Base-by-base conservation (phyloP, 2,797 vertebrate genomes). In the Peromyscus aztecus region DNA sequence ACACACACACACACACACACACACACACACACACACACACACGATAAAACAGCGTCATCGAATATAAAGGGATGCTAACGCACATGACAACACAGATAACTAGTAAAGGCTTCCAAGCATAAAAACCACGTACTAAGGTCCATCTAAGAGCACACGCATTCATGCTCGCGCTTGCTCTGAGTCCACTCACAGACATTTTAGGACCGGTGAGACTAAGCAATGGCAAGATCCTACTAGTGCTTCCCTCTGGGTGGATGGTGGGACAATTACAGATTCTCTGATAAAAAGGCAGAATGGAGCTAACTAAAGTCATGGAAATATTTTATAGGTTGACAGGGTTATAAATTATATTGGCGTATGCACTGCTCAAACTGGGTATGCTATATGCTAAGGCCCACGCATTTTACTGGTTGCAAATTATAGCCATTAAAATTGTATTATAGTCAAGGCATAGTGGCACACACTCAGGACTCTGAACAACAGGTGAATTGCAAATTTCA, bases 351-450 rank as follows among this genome's bases (percentile, higher is more conserved):
- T 49, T 29, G 9, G 23, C 59, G 23, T 78, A n/a, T 24, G 17
- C n/a, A 88, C 83, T 91, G 87, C 94, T 94, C 49, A 88, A 95
- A 82, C 12, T 90, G 73, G 57, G 85, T 57, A 86, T 46, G 12
- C 12, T 61, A 82, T 0, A 78, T 2, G 59, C 8, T 94, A 88
- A 76, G 69, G 52, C 21, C 27, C 23, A 83, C 31, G 40, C 9
- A 89, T 83, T 95, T 89, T 55, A 69, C 59, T 49, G 4, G 31
- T 76, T 88, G 27, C 37, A 77, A 94, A 83, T 63, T 71, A 94
- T 24, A 91, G 82, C 34, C 76, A 40, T 61, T 77, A 52, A 94
- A 93, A 96, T 19, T 88, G 11, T 91, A 94, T 67, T 67, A 67
- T 16, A 67, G 29, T 67, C 65, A 67, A 67, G 65, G 65, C 12